Base-by-base conservation (phyloP, 2,113 vertebrate species). In the Columba janthina region DNA sequence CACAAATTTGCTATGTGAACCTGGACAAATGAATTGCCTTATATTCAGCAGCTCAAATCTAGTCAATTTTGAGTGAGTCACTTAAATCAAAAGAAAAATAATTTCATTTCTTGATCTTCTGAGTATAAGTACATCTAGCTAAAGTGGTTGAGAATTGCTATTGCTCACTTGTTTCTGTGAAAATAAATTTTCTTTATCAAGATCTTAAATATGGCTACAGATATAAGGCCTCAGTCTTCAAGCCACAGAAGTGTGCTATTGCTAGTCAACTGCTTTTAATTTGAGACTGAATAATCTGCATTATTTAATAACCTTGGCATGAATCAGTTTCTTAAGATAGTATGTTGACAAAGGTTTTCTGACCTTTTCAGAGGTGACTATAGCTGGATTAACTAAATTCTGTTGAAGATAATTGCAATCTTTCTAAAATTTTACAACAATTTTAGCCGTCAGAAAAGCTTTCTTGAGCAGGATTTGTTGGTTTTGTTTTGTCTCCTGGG, bases 211-310 rank as follows among this genome's bases (percentile, higher is more conserved):
- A 53, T 54, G 16, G 13, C 42, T 82, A 25, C 24, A 53, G 10
- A 22, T 82, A 32, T 15, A 66, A 81, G 31, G 6, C 7, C 28
- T 73, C 24, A 81, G 34, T 51, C 29, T 64, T 88, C 40, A 57
- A 58, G 58, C 28, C 9, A 13, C 3, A 0, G 32, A 62, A 40
- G 7, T 0, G 0, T 61, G 24, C 3, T 8, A 21, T 62, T 89
- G 25, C 3, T 54, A n/a, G 29, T 17, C 58, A 46, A 38, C 12
- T 50, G 10, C 26, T 74, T 66, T 69, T 73, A 66, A 40, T 51
- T 48, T 71, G 28, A 64, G 13, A 42, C 13, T 29, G 25, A 72
- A 67, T 57, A 40, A 7, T 10, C 3, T 36, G 11, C 4, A 15
- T 87, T 61, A 76, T 66, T 61, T 2, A 0, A 51, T 13, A 69